Evolutionary conservation across 2,797 vertebrate species (phyloP), one percentile per base, ranked within the genome.

Genomic region (Apodemus agrarius): DNA sequence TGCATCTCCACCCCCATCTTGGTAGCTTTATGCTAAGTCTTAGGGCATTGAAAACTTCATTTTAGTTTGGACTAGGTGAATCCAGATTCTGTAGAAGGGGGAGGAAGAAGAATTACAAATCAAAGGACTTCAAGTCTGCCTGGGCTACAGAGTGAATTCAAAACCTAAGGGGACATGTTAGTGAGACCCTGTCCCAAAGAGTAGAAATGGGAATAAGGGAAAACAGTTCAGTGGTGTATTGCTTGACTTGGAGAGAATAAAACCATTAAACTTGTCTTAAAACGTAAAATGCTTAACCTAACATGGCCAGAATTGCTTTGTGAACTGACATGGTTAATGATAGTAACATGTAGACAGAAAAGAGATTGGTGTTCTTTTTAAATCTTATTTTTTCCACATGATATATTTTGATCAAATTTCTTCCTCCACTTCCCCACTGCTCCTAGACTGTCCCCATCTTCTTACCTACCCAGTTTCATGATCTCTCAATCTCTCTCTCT

Each of bases 221-320:
- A 46, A n/a, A 11, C 61, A 78, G 17, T 54, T 89, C 6, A 61
- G 13, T 46, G 13, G 19, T 49, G 14, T 4, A 49, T 22, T 46
- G 74, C 29, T 26, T n/a, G 11, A 46, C 11, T 63, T 78, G 40
- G 10, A 24, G 40, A 57, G n/a, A 40, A 19, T 74, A 92, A 93
- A 96, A 91, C 83, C 34, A 91, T n/a, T 90, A 57, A 79, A 80
- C 90, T 92, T 81, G 74, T 83, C 95, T 92, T 63, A 52, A 34
- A 95, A 83, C 59, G 80, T 69, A 90, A 90, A 88, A 89, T 95
- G 3, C 6, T 90, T 85, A 83, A 69, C 65, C 3, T 69, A 29
- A 24, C 29, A 61, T 83, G n/a, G 37, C 31, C 17, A 31, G 72
- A n/a, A 46, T 52, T 91, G 40, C 43, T 57, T 89, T 94, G 76